phyloP scores from a whole-genome alignment of 2,797 vertebrate genomes.

The Sebastes taczanowskii region DNA sequence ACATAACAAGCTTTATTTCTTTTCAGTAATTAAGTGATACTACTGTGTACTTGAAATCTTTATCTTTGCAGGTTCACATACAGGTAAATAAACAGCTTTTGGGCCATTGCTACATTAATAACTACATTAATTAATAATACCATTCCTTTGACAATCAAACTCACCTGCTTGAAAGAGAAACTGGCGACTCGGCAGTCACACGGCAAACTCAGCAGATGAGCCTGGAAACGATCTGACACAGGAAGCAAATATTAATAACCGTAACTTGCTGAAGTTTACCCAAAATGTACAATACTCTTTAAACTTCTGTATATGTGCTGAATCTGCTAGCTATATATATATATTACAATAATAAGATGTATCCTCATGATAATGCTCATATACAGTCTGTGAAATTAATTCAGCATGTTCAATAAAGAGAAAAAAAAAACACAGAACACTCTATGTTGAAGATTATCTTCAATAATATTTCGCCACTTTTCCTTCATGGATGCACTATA shows the following conservation, averaged over 20 bases:
- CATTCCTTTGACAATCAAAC: not conserved
- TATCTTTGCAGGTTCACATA: too few species aligned
- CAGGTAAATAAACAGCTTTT: too few species aligned
- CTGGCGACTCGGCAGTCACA: conserved; percentile 70
- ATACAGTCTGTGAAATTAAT: too few species aligned
- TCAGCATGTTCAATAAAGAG: too few species aligned
- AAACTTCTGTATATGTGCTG: not conserved
- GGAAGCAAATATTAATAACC: not conserved
- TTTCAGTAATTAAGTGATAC: not conserved
- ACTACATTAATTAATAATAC: not conserved
- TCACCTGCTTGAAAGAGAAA: conserved; percentile 68
- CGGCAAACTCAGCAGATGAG: conserved; percentile 48
- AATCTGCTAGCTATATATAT: too few species aligned
- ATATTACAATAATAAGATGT: too few species aligned
- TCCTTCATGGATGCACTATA: too few species aligned
- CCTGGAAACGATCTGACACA: conserved; percentile 63
- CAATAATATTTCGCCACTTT: accelerated
- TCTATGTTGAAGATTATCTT: too few species aligned
- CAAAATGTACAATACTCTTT: not conserved
- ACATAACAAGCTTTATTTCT: not conserved
- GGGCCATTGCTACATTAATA: too few species aligned
- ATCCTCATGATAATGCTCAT: too few species aligned
- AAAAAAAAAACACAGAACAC: too few species aligned
- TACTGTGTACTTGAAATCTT: not conserved
- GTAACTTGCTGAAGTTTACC: accelerated